Evolutionary conservation across 2,888 invertebrate species (phyloP), one percentile per base, ranked within the genome.

Genomic region (Eilema caniola): DNA sequence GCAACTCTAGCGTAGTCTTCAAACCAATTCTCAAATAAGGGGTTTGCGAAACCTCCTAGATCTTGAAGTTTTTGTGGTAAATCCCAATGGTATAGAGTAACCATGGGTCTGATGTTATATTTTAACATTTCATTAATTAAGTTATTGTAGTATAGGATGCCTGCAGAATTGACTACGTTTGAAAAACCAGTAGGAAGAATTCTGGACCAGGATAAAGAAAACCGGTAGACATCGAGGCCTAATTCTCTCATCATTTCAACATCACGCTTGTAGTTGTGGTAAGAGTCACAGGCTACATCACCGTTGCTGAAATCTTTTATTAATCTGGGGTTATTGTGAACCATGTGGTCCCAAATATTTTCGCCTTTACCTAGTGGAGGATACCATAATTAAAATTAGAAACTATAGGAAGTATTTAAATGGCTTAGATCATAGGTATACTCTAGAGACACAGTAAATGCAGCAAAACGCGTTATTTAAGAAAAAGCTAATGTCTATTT

Each of bases 91-190:
- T 92, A 95, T 62, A 96, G 86, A 0, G 96, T 95, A 0, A 96
- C 90, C 86, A 96, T 89, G 0, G 97, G 97, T 68, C 91, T 88
- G 69, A 97, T 97, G 53, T 94, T 95, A 74, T 96, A 96, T 33
- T 90, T 94, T 0, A 96, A 71, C 68, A 97, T 92, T 82, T 95
- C 96, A 80, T 96, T 86, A 67, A 97, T 96, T 0, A 97, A 86
- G 71, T 95, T 91, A 76, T 96, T 96, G 87, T 97, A 97, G 86
- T 96, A 97, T 24, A 93, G 88, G 7, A 97, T 89, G 7, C 97
- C 96, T 14, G 96, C 92, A 0, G 96, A 92, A 11, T 96, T 88
- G 79, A 97, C 96, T 0, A 95, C 96, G 75, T 96, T 96, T 56
- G 76, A 69, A 70, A 83, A 76, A 23, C 81, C 83, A 25, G 76